A percentile compares a stretch with the other conserved stretches of the same genome.
These are phyloP conservation scores for Oryzias curvinotus DNA, from an alignment of 2,113 vertebrate species.

Conservation along the genomic window DNA sequence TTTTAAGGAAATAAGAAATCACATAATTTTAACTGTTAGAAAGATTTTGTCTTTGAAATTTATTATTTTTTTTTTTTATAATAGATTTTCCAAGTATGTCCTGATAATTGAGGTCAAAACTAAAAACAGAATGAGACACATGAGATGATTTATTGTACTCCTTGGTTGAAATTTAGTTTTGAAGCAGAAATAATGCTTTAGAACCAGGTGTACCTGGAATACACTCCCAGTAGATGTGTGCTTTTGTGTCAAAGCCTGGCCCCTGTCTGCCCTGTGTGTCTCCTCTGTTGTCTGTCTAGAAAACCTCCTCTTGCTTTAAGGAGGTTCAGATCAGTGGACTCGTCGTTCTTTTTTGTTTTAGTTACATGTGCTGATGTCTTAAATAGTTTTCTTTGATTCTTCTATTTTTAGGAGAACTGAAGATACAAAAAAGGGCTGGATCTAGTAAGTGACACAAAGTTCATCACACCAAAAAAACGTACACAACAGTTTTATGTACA, in stretches of 20 bases:
- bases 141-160: constrained; percentile 25
- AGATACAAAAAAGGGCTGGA: constrained; percentile 59
- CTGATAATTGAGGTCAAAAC: not conserved
- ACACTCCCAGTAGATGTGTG: constrained; percentile 39
- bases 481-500: not conserved
- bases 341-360: not conserved
- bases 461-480: not conserved
- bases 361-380: not conserved
- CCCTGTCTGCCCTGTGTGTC: constrained; percentile 17
- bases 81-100: not conserved
- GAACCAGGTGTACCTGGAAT: constrained; percentile 31
- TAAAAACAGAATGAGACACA: constrained; percentile 20
- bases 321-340: constrained; percentile 20
- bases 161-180: not conserved
- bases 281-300: constrained; percentile 12
- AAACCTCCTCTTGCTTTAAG: constrained; percentile 21
- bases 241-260: constrained; percentile 38
- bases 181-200: constrained; percentile 4
- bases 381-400: constrained; percentile 22
- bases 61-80: too few relatives aligned
- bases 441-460: constrained; percentile 63
- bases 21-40: too few relatives aligned
- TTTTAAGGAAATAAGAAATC: too few relatives aligned
- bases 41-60: too few relatives aligned
- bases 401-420: constrained; percentile 68